Conservation (phyloP, 2,113 vertebrate genomes). For the Epinephelus lanceolatus region DNA sequence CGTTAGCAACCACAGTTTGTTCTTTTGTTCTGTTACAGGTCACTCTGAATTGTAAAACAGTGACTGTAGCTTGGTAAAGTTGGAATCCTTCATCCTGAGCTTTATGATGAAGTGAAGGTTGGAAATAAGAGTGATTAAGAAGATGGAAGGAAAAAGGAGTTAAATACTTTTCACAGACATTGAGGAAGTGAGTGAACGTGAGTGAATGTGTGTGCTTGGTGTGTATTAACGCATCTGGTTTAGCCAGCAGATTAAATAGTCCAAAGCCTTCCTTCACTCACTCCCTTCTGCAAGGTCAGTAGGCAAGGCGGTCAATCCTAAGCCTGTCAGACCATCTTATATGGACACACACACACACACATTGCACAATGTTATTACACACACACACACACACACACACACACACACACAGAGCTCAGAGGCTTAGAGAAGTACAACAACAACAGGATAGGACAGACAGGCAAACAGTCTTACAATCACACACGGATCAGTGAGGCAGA, state of each 20-base stretch:
- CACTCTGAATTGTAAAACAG: neutral
- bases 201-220: constrained; percentile 9
- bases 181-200: neutral
- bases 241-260: constrained; percentile 62
- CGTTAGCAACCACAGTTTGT: neutral
- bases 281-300: constrained; percentile 72
- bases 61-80: neutral
- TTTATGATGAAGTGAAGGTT: neutral
- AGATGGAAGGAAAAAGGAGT: neutral
- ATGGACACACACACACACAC: constrained; percentile 20
- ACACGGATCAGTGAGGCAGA: constrained; percentile 26
- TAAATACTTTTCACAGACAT: neutral
- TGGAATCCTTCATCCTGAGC: neutral
- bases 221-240: constrained; percentile 44
- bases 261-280: constrained; percentile 62
- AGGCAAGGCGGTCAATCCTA: constrained; percentile 69
- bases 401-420: constrained; percentile 4
- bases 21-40: neutral
- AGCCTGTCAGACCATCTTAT: constrained; percentile 69
- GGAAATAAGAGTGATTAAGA: neutral
- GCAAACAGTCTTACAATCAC: constrained; percentile 3
- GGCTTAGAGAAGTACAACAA: constrained; percentile 29
- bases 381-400: neutral
- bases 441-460: constrained; percentile 12
- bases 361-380: neutral